Percentiles rank a stretch among this genome's conserved stretches.
phyloP scores from a whole-genome alignment of 1,140 invertebrate genomes.

The Helicorthomorpha holstii region DNA sequence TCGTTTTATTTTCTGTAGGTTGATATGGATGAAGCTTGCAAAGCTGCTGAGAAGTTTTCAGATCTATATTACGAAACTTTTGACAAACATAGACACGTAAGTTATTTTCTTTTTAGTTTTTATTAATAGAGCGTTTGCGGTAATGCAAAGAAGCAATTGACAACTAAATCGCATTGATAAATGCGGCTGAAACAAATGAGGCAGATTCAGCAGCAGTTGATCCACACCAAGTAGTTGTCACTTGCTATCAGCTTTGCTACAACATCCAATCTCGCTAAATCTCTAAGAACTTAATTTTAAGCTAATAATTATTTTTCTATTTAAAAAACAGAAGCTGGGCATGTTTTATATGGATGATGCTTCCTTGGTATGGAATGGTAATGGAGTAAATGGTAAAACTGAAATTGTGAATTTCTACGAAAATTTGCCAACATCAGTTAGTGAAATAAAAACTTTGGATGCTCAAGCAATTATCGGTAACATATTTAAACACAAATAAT shows the following conservation, averaged over 20 bases:
- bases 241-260: too few relatives aligned
- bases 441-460: conserved; percentile 13
- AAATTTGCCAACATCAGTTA: conserved; percentile 20
- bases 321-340: conserved; percentile 16
- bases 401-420: conserved; percentile 23
- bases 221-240: too few relatives aligned
- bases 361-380: conserved; percentile 25
- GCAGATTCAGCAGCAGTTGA: too few relatives aligned
- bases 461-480: not conserved
- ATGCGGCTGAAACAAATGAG: too few relatives aligned
- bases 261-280: too few relatives aligned
- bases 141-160: too few relatives aligned
- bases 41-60: conserved; percentile 13
- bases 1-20: too few relatives aligned
- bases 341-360: conserved; percentile 25
- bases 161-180: too few relatives aligned
- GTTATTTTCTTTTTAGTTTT: conserved; percentile 1
- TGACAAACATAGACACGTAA: conserved; percentile 12
- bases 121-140: not conserved
- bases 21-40: conserved; percentile 11
- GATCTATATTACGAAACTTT: conserved; percentile 14
- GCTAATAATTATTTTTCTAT: not conserved
- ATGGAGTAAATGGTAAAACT: conserved; percentile 16
- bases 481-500: too few relatives aligned
- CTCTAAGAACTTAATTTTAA: too few relatives aligned